Base-by-base conservation (phyloP, 1,140 invertebrate species). In the Drosophila auraria region DNA sequence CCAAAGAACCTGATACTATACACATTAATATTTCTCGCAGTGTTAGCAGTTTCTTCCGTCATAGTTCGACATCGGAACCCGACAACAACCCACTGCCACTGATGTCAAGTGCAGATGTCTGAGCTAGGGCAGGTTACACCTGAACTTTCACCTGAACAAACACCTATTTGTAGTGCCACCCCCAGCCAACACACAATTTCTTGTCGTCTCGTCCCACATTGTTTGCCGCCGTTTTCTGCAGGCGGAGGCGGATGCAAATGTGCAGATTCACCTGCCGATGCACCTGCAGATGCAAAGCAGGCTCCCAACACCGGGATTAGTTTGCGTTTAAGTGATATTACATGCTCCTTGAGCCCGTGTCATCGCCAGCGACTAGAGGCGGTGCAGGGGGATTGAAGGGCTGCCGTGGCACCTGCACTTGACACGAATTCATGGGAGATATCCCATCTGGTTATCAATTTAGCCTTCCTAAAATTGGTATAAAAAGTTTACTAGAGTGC, bases 311-410 rank as follows among this genome's bases (percentile, higher is more conserved):
- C 62, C 53, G 73, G 80, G 79, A 82, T 82, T 82, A 82, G 79
- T 74, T 78, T 73, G 68, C 62, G 73, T 82, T 70, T 69, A 82
- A 82, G 79, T 81, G 80, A 82, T 82, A 73, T 82, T 82, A 82
- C 80, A 76, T 82, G 79, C 79, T 73, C 47, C 53, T 78, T 82
- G 80, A 78, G 74, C 53, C 56, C 33, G 17, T 60, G 57, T 54
- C 47, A 40, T 45, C n/a, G 44, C 51, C 62, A 54, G 73, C 45
- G 17, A 54, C 12, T 42, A 17, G 23, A 54, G n/a, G 15, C 20
- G 20, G 15, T 14, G 23, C 9, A 47, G 42, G 25, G 27, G 15
- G n/a, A 9, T 27, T 51, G 25, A 45, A 49, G 15, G 47, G 49
- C 4, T 11, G 49, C 27, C 7, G 6, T 44, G 56, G 20, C 47